phyloP scores from a whole-genome alignment of 2,797 vertebrate genomes.

The Amniataba percoides region DNA sequence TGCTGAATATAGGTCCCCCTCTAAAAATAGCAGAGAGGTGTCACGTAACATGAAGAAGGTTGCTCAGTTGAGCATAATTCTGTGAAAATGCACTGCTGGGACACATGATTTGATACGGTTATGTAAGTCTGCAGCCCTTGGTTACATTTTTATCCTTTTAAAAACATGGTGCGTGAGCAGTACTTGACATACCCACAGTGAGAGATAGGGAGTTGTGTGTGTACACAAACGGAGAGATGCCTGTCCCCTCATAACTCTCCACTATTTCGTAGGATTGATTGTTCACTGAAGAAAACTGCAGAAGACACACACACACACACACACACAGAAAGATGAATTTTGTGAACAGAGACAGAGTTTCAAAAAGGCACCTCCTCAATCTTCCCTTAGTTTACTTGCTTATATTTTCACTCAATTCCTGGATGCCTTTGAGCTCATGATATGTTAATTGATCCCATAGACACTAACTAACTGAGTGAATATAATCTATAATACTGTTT shows the following conservation, averaged over 20 bases:
- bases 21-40: slow-evolving; percentile 62
- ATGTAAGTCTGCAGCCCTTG: slow-evolving; percentile 26
- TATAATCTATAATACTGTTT: no score
- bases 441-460: no score
- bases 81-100: slow-evolving; percentile 8
- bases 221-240: slow-evolving; percentile 78
- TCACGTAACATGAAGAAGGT: slow-evolving; percentile 7
- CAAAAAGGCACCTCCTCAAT: no score
- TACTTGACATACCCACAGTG: slow-evolving; percentile 76
- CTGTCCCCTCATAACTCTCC: slow-evolving; percentile 66
- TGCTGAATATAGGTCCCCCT: slow-evolving; percentile 83
- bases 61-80: slow-evolving; percentile 28
- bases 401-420: no score
- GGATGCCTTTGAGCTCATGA: no score
- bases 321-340: not conserved
- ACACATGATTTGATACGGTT: slow-evolving; percentile 21
- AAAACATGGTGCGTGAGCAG: not conserved
- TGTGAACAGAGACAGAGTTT: not conserved
- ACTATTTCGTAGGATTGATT: slow-evolving; percentile 59
- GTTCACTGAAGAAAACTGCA: slow-evolving; percentile 52
- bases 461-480: no score
- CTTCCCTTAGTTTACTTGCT: no score
- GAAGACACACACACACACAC: not conserved
- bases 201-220: slow-evolving; percentile 83
- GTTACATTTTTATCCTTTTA: slow-evolving; percentile 20